phyloP scores from a whole-genome alignment of 2,113 vertebrate genomes.

The Phalacrocorax aristotelis region DNA sequence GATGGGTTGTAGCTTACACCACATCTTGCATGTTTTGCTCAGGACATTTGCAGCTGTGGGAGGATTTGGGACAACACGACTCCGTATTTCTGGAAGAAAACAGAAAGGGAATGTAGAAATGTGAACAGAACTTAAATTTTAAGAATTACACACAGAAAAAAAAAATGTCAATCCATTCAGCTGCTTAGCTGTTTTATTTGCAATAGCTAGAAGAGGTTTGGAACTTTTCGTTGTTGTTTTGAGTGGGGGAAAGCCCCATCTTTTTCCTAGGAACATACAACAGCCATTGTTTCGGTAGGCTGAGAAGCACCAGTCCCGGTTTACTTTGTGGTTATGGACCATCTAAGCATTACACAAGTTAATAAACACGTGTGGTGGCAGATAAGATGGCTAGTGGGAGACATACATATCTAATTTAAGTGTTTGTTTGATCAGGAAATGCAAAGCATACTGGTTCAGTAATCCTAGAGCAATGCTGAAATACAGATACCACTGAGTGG shows the following conservation, averaged over 20 bases:
- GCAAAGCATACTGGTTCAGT: neutral
- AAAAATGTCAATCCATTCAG: neutral
- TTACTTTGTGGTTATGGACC: neutral
- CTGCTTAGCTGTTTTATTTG: slow-evolving; percentile 39
- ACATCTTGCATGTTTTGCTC: neutral
- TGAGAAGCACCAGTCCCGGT: neutral
- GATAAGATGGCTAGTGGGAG: too few species aligned
- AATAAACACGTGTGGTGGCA: neutral
- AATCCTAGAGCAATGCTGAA: neutral
- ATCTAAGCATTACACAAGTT: neutral
- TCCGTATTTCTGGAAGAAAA: neutral
- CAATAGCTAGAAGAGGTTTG: neutral
- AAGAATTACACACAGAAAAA: neutral
- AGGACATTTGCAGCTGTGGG: neutral
- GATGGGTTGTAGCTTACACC: neutral
- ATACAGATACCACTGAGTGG: neutral
- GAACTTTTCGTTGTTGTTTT: neutral
- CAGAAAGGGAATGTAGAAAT: neutral
- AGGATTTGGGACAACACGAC: neutral
- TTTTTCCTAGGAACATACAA: neutral
- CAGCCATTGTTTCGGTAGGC: neutral
- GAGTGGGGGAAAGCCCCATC: neutral
- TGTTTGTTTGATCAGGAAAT: neutral
- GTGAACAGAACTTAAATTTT: neutral
- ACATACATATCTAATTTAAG: neutral